These are phyloP conservation scores for Limnephilus marmoratus DNA, from an alignment of 2,888 invertebrate genomes.

Conservation along the genomic window DNA sequence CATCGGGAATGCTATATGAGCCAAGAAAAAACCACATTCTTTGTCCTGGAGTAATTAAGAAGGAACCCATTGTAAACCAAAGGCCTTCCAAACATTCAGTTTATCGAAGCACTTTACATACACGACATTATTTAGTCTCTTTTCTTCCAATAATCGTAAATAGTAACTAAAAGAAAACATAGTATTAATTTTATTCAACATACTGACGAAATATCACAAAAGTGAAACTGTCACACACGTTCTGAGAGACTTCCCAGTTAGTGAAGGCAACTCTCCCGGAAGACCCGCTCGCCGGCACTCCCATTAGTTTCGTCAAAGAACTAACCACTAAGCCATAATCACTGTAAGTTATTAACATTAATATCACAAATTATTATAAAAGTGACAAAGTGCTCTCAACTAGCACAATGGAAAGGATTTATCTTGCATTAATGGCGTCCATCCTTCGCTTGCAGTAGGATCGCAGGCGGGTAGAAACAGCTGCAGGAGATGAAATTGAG, in stretches of 20 bases:
- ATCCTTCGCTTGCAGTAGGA: conserved; percentile 76
- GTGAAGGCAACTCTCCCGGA: conserved; percentile 62
- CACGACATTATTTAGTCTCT: conserved; percentile 37
- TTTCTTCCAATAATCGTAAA: conserved; percentile 52
- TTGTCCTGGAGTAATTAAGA: conserved; percentile 60
- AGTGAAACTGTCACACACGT: conserved; percentile 69
- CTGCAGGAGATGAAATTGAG: conserved; percentile 78
- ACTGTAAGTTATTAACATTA: conserved; percentile 46
- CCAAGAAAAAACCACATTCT: conserved; percentile 58
- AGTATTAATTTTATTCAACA: conserved; percentile 59
- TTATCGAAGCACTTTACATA: conserved; percentile 53
- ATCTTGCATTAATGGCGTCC: conserved; percentile 78
- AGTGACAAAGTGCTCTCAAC: conserved; percentile 68
- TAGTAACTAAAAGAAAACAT: conserved; percentile 51
- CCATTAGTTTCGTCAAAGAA: conserved; percentile 50
- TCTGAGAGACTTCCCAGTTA: conserved; percentile 66
- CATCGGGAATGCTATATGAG: conserved; percentile 51
- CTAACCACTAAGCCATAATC: conserved; percentile 55
- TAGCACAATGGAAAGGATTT: conserved; percentile 73
- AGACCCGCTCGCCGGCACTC: conserved; percentile 61
- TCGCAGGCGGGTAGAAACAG: conserved; percentile 77
- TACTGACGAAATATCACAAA: conserved; percentile 61
- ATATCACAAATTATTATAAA: conserved; percentile 55
- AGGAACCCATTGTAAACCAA: conserved; percentile 58
- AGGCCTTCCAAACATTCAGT: conserved; percentile 53